These are phyloP conservation scores for Coryphaenoides rupestris DNA, from an alignment of 2,113 vertebrate species.

Conservation along the genomic window DNA sequence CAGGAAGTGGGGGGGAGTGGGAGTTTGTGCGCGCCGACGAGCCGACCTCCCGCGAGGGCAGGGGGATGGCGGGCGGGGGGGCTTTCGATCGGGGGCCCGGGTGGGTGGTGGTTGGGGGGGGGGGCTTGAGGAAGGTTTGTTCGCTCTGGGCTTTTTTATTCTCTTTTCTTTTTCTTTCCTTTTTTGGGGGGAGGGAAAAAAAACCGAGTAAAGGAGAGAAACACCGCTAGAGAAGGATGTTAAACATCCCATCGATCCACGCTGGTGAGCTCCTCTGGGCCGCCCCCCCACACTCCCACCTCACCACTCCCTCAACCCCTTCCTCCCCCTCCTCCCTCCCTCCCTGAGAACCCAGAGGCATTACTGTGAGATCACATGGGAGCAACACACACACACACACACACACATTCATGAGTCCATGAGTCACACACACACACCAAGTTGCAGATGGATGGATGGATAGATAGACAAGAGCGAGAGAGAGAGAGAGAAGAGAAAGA, in stretches of 20 bases:
- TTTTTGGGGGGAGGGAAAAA: too few relatives aligned
- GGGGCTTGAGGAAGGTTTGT: constrained; percentile 31
- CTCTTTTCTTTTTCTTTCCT: too few relatives aligned
- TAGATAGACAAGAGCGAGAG: background rate
- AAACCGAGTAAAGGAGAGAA: too few relatives aligned
- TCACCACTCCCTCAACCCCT: background rate
- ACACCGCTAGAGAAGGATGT: constrained; percentile 56
- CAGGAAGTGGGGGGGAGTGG: constrained; percentile 59
- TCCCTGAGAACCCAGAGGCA: too few relatives aligned
- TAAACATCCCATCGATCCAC: constrained; percentile 62
- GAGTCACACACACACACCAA: constrained; percentile 13
- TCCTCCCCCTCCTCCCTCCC: too few relatives aligned
- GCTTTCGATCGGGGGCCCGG: constrained; percentile 19
- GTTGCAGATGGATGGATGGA: constrained; percentile 12
- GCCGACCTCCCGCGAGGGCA: constrained; percentile 45
- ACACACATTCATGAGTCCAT: too few relatives aligned
- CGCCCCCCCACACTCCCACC: background rate
- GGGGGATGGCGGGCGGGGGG: constrained; percentile 17
- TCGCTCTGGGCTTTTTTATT: constrained; percentile 47
- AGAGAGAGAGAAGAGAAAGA: background rate
- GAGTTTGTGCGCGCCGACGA: background rate
- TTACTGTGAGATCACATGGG: constrained; percentile 15
- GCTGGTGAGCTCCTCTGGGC: too few relatives aligned
- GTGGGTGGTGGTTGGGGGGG: background rate
- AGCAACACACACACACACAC: constrained; percentile 9